A percentile compares a stretch with the other conserved stretches of the same genome.
Conservation (phyloP, 2,888 invertebrate species). For the Ectropis crepuscularia region DNA sequence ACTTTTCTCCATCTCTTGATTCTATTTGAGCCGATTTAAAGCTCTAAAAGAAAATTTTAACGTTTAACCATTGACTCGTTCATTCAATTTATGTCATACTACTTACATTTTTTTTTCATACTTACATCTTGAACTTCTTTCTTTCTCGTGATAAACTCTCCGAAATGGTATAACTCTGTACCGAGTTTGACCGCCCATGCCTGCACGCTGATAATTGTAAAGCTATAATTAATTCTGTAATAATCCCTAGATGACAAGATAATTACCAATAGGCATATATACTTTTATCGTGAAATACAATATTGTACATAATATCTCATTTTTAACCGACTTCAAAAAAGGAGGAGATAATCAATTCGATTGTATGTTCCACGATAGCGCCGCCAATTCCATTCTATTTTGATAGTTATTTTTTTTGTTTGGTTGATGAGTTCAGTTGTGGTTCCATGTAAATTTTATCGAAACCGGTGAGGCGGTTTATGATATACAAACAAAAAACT, state of each 20-base stretch:
- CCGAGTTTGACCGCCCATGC: conserved; percentile 93
- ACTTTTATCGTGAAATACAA: too few relatives aligned
- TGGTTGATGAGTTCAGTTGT: too few relatives aligned
- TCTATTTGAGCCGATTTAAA: conserved; percentile 92
- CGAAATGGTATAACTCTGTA: conserved; percentile 91
- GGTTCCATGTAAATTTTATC: too few relatives aligned
- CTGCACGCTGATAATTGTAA: conserved; percentile 85
- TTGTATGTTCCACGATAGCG: too few relatives aligned
- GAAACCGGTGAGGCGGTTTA: too few relatives aligned
- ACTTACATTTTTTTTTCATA: conserved; percentile 12
- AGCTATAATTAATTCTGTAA: neutral
- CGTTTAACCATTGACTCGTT: neutral
- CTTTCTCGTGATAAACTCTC: conserved; percentile 91
- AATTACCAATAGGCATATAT: too few relatives aligned
- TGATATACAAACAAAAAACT: too few relatives aligned
- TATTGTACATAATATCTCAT: too few relatives aligned
- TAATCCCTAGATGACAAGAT: neutral
- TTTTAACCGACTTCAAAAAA: too few relatives aligned
- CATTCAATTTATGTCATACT: neutral
- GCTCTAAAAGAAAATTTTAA: conserved; percentile 78
- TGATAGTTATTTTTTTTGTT: too few relatives aligned
- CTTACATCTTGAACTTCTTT: conserved; percentile 91
- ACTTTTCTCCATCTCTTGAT: conserved; percentile 89
- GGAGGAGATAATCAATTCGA: too few relatives aligned
- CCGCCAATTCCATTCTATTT: too few relatives aligned